These are phyloP conservation scores for Ericerus pela DNA, from an alignment of 1,140 invertebrate species.

Conservation along the genomic window DNA sequence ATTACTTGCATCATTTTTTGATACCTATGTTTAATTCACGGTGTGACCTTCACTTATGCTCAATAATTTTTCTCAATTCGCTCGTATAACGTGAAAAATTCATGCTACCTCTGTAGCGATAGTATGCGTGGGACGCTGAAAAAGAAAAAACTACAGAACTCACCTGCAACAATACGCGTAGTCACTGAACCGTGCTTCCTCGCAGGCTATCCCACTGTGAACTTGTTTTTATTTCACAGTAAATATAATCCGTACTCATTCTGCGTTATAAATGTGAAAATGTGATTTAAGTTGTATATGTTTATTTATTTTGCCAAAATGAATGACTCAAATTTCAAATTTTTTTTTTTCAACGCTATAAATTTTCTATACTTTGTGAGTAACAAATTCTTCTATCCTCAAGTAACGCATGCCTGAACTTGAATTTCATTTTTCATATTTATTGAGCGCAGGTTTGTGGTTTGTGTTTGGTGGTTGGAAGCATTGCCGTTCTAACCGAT, in stretches of 20 bases:
- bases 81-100: too few species aligned
- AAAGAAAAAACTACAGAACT: not conserved
- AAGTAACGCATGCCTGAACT: not conserved
- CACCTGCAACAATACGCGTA: constrained; percentile 6
- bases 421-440: constrained; percentile 4
- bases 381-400: not conserved
- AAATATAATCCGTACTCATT: not conserved
- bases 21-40: too few species aligned
- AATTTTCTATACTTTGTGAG: constrained; percentile 1
- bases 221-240: not conserved
- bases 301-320: too few species aligned
- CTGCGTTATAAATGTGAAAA: not conserved
- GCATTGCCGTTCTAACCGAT: constrained; percentile 25
- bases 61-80: too few species aligned
- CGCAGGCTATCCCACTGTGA: not conserved
- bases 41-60: too few species aligned
- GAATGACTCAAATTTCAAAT: constrained; percentile 1
- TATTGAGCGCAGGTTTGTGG: constrained; percentile 25
- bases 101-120: too few species aligned
- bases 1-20: too few species aligned
- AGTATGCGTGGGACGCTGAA: constrained; percentile 8
- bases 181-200: constrained; percentile 9
- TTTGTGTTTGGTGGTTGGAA: constrained; percentile 23
- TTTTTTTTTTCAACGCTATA: not conserved
- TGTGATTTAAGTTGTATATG: too few species aligned